A percentile compares a stretch with the other conserved stretches of the same genome.
phyloP scores from a whole-genome alignment of 2,113 vertebrate species.

The Toxotes jaculatrix region DNA sequence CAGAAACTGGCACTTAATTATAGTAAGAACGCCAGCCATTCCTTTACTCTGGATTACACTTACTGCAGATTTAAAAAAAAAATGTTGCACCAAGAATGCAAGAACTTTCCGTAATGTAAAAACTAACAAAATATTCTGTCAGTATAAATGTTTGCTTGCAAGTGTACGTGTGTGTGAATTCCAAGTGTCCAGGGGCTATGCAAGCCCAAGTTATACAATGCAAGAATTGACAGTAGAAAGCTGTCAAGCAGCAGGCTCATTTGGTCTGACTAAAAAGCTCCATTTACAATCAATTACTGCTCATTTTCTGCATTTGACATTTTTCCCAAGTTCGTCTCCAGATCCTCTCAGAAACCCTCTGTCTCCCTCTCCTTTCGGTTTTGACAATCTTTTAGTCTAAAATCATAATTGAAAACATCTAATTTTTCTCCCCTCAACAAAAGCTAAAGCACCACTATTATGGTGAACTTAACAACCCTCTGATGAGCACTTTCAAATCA shows the following conservation, averaged over 20 bases:
- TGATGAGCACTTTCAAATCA: not conserved
- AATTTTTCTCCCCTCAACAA: not conserved
- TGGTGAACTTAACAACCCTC: not conserved
- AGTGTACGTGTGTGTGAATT: constrained; percentile 28
- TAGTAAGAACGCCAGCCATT: not conserved
- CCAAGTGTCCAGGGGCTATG: constrained; percentile 43
- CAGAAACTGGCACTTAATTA: not conserved
- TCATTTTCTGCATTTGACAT: constrained; percentile 24
- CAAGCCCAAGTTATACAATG: constrained; percentile 63
- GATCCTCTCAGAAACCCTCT: not conserved
- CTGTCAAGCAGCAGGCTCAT: constrained; percentile 49
- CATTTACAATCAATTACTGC: constrained; percentile 41
- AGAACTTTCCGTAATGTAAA: not conserved
- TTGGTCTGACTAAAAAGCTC: constrained; percentile 32
- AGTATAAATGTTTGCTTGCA: constrained; percentile 12
- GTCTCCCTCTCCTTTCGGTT: not conserved
- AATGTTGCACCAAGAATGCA: not conserved
- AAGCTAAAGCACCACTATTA: not conserved
- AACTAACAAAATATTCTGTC: not conserved
- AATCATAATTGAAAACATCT: constrained; percentile 1
- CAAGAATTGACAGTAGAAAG: constrained; percentile 57
- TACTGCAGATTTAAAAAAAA: not conserved
- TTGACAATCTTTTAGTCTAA: constrained; percentile 4
- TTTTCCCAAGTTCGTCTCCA: not conserved
- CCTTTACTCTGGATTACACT: not conserved